These are phyloP conservation scores for Chorisops tibialis DNA, from an alignment of 2,888 invertebrate species.

Conservation along the genomic window DNA sequence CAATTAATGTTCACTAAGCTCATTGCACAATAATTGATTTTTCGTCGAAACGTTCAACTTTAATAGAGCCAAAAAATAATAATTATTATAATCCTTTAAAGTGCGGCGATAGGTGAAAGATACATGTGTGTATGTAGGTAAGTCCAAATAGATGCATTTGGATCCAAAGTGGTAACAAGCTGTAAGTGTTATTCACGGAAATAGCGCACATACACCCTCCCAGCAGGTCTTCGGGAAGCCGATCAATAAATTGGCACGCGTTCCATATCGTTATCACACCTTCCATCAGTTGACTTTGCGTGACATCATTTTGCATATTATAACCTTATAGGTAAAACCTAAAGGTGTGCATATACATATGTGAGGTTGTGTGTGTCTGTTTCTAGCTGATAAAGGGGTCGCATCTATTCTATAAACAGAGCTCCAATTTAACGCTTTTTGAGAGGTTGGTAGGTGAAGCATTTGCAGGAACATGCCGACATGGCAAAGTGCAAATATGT, in stretches of 20 bases:
- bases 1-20: too few species aligned
- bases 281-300: constrained; percentile 26
- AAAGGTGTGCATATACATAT: constrained; percentile 9
- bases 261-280: constrained; percentile 28
- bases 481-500: neutral
- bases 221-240: constrained; percentile 21
- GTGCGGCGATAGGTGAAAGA: neutral
- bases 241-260: constrained; percentile 28
- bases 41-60: neutral
- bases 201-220: constrained; percentile 8
- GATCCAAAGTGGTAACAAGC: too few species aligned
- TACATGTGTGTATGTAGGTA: too few species aligned
- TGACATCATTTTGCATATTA: constrained; percentile 26
- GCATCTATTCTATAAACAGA: constrained; percentile 21
- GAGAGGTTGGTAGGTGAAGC: constrained; percentile 12
- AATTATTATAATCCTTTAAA: constrained; percentile 18
- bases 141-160: too few species aligned
- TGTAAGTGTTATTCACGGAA: too few species aligned
- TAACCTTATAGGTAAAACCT: neutral
- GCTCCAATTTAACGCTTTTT: constrained; percentile 25
- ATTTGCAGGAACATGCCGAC: too few species aligned
- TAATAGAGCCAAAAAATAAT: constrained; percentile 9
- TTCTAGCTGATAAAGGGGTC: constrained; percentile 11
- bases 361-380: neutral
- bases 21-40: too few species aligned